Base-by-base conservation (phyloP, 2,888 invertebrate species). In the Alentia gelatinosa region DNA sequence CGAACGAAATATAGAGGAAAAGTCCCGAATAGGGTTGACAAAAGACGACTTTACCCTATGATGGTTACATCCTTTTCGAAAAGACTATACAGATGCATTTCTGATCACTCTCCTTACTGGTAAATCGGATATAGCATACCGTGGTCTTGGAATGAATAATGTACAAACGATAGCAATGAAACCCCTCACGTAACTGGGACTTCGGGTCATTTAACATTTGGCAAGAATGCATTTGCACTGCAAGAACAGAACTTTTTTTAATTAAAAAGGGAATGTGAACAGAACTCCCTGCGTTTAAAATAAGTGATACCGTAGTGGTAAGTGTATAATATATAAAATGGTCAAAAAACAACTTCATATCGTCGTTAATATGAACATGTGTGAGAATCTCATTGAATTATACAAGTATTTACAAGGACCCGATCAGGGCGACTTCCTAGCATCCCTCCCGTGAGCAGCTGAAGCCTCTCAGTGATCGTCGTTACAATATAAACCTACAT, bases 201-300 rank as follows among this genome's bases (percentile, higher is more conserved):
- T 30, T 26, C 23, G 26, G 19, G n/a, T n/a, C n/a, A 9, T n/a
- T 74, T 35, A 79, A 79, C 79, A 79, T 79, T 74, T 79, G 79
- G 79, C 79, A 79, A 79, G 79, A 79, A 79, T 79, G 79, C 79
- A 79, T 35, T n/a, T 79, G 37, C 79, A 79, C 39, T 79, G 79
- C 79, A 79, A 35, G 74, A 30, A 74, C 26, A 19, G 26, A 74
- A 74, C 12, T 15, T 26, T 47, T 12, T 47, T 12, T 47, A 47
- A 26, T 26, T 74, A 26, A 74, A 74, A 74, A n/a, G 74, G 33
- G 74, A 74, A 74, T 12, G 9, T 47, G 19, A 9, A 19, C 47
- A 47, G 19, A 56, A 56, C 56, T n/a, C 74, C 74, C n/a, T 74
- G 30, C 0, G 12, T 74, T 74, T 15, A 26, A 26, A n/a, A 74